Percentiles rank a stretch among this genome's conserved stretches.
phyloP scores from a whole-genome alignment of 2,888 invertebrate species.

The Macropis europaea region DNA sequence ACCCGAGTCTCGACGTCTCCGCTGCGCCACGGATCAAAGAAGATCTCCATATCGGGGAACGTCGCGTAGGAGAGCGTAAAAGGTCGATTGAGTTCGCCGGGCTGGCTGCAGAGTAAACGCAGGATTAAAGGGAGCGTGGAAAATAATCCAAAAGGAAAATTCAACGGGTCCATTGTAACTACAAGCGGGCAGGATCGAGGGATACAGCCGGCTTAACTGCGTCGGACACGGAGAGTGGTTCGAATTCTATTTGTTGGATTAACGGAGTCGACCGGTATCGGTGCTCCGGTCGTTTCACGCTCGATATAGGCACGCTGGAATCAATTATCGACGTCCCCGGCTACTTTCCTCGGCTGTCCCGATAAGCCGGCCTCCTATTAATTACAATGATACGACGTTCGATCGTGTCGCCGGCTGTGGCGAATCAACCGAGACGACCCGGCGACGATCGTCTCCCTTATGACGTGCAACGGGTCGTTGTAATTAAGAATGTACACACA shows the following conservation, averaged over 20 bases:
- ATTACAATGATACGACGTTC: constrained; percentile 14
- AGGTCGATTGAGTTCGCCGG: too few species aligned
- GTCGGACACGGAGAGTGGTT: constrained; percentile 40
- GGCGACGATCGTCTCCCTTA: not conserved
- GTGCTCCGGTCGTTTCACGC: constrained; percentile 33
- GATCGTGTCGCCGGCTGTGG: not conserved
- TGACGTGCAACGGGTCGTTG: not conserved
- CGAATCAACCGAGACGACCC: constrained; percentile 8
- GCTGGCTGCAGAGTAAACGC: constrained; percentile 19
- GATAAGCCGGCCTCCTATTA: constrained; percentile 33
- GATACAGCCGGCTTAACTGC: constrained; percentile 41
- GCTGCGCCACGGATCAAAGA: too few species aligned
- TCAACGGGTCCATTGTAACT: constrained; percentile 26
- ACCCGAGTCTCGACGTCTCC: too few species aligned
- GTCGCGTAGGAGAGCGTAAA: too few species aligned
- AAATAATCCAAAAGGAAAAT: constrained; percentile 31
- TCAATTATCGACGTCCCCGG: constrained; percentile 46
- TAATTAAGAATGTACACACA: constrained; percentile 10
- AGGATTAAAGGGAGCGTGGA: constrained; percentile 16
- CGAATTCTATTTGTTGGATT: constrained; percentile 56
- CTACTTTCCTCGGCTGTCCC: constrained; percentile 8
- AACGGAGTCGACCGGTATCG: constrained; percentile 41
- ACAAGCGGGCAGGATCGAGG: not conserved
- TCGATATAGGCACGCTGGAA: constrained; percentile 37
- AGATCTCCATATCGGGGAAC: too few species aligned